Base-by-base conservation (phyloP, 2,797 vertebrate genomes). In the Pelodytes ibericus region DNA sequence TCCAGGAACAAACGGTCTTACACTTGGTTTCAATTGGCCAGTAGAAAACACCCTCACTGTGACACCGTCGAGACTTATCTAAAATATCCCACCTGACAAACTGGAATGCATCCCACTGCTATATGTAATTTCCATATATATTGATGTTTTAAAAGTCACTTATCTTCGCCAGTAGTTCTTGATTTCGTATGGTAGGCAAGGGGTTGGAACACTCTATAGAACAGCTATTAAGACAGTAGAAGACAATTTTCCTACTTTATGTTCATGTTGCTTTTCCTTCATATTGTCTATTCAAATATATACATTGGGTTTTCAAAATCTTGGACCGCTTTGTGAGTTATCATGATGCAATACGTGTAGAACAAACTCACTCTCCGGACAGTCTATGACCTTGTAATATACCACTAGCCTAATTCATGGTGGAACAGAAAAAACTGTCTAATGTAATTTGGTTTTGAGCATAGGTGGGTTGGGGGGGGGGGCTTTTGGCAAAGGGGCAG, bases 91-190 rank as follows among this genome's bases (percentile, higher is more conserved):
- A 56, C 53, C 33, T 13, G n/a, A 41, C 47, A 51, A 74, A 75
- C 59, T 67, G 15, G 59, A 65, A 60, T 33, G 53, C 64, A 24
- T 33, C 49, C 39, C 53, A 44, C 51, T 60, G 53, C 59, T 49
- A 27, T 31, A 75, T 60, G 63, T 67, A 7, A 75, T 75, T 75
- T 75, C 72, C 63, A 75, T 75, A 75, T 75, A 67, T 75, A 75
- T 75, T 75, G 56, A 25, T 59, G 72, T 58, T 75, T 59, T 58
- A 18, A 67, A 53, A 59, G 59, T 67, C 27, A 30, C 53, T 66
- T 66, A 65, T 59, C 29, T 47, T 33, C 56, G 62, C 20, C 62
- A 47, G 44, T 59, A 39, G 31, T 30, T 36, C 53, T 59, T 31
- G 47, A 39, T 31, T 58, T 26, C 36, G 65, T 47, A 56, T 59